phyloP scores from a whole-genome alignment of 2,113 vertebrate species.

The Notiomystis cincta region DNA sequence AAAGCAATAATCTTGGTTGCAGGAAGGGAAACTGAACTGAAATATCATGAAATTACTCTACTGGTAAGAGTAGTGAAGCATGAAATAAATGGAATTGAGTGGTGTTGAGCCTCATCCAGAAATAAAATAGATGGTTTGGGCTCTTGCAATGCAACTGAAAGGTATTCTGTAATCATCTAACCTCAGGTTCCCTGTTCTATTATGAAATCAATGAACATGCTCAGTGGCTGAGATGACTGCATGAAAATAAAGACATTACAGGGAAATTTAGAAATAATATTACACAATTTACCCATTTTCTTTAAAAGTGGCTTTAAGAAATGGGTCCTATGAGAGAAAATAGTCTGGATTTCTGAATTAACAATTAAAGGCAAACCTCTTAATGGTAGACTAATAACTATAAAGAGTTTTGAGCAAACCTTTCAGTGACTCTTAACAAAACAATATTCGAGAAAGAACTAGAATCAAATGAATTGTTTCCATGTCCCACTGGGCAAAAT shows the following conservation, averaged over 20 bases:
- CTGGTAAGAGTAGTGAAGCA: background rate
- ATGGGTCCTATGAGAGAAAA: background rate
- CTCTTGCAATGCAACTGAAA: background rate
- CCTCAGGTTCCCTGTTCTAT: background rate
- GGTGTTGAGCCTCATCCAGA: background rate
- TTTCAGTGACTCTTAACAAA: background rate
- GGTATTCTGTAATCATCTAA: background rate
- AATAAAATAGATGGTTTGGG: background rate
- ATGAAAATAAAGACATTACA: background rate
- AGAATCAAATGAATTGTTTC: background rate
- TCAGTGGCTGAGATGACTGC: background rate
- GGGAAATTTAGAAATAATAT: slow-evolving; percentile 3
- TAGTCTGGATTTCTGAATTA: background rate
- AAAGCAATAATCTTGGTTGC: background rate
- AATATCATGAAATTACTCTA: background rate
- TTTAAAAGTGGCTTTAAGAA: background rate
- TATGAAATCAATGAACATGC: background rate
- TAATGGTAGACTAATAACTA: background rate
- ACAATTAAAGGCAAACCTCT: background rate
- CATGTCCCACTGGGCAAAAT: background rate
- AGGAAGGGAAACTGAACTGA: background rate
- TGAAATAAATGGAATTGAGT: background rate
- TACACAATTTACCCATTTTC: background rate
- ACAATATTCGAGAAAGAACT: background rate
- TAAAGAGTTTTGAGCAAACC: background rate